Evolutionary conservation across 2,888 invertebrate species (phyloP).

Genomic region (Ommatoiulus sabulosus): DNA sequence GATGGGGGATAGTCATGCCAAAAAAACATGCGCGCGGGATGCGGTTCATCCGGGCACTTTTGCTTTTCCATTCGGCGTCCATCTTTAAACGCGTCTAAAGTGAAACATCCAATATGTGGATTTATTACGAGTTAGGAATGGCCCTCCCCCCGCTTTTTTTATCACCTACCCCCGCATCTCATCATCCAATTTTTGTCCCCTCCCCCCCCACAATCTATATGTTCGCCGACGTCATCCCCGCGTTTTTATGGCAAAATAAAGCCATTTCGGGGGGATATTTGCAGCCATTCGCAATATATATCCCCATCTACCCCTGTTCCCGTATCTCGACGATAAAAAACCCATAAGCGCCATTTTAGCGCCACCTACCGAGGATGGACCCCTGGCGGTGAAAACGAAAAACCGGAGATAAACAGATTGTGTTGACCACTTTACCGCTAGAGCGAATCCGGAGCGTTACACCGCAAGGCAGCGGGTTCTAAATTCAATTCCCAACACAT

Average conservation of each 20-base stretch:
- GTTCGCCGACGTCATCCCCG: background rate
- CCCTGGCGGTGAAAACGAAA: background rate
- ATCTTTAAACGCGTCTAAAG: conserved; percentile 24
- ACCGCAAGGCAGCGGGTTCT: too few relatives aligned
- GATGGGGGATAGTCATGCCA: background rate
- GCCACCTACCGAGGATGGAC: background rate
- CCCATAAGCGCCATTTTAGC: background rate
- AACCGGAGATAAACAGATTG: too few relatives aligned
- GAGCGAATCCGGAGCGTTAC: too few relatives aligned
- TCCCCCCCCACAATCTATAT: background rate
- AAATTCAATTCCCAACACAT: too few relatives aligned
- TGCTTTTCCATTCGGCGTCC: background rate
- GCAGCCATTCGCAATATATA: background rate
- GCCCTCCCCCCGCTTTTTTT: conserved; percentile 7
- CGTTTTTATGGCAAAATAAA: background rate
- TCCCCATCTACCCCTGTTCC: background rate
- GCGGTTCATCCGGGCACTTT: conserved; percentile 20
- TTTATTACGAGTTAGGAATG: conserved; percentile 17
- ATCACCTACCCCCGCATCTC: conserved; percentile 40
- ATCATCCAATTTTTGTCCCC: conserved; percentile 21
- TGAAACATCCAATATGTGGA: conserved; percentile 43
- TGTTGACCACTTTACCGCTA: too few relatives aligned
- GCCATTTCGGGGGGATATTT: conserved; percentile 14
- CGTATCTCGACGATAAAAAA: background rate
- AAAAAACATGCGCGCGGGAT: too few relatives aligned